phyloP scores from a whole-genome alignment of 2,113 vertebrate species.

The Vulpes lagopus region DNA sequence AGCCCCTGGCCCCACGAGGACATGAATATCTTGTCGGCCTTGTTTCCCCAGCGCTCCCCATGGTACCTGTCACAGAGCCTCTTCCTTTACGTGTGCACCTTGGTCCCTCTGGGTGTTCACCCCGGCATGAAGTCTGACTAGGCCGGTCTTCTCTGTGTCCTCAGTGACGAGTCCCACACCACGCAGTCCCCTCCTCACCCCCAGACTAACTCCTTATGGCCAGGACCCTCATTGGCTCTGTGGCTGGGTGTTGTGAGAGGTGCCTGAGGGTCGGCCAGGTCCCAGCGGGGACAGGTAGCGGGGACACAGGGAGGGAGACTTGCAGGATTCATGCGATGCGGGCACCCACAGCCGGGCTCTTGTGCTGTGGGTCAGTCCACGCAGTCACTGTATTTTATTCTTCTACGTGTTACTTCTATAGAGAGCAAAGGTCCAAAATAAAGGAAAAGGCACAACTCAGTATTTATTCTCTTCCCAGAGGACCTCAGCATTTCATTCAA shows the following conservation, averaged over 20 bases:
- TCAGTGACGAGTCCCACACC: not conserved
- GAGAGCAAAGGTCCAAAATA: not conserved
- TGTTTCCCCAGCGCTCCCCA: not conserved
- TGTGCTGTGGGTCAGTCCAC: not conserved
- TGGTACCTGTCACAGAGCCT: not conserved
- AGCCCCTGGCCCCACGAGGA: not conserved
- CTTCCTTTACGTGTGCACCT: not conserved
- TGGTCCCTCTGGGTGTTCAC: not conserved
- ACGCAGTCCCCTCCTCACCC: not conserved
- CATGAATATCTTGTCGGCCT: not conserved
- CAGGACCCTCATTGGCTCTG: not conserved
- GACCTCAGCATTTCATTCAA: fast-evolving
- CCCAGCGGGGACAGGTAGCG: not conserved
- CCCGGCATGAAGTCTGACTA: not conserved
- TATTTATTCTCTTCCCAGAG: not conserved
- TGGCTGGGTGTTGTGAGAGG: not conserved
- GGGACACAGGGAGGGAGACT: not conserved
- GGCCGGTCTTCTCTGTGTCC: not conserved
- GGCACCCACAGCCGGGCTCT: not conserved
- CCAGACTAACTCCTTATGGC: not conserved
- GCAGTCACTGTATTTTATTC: not conserved
- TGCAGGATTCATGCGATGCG: fast-evolving
- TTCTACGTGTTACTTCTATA: not conserved
- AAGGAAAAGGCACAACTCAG: not conserved
- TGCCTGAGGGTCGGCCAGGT: not conserved